Conservation (phyloP, 2,888 invertebrate genomes). For the Aporophyla lueneburgensis region DNA sequence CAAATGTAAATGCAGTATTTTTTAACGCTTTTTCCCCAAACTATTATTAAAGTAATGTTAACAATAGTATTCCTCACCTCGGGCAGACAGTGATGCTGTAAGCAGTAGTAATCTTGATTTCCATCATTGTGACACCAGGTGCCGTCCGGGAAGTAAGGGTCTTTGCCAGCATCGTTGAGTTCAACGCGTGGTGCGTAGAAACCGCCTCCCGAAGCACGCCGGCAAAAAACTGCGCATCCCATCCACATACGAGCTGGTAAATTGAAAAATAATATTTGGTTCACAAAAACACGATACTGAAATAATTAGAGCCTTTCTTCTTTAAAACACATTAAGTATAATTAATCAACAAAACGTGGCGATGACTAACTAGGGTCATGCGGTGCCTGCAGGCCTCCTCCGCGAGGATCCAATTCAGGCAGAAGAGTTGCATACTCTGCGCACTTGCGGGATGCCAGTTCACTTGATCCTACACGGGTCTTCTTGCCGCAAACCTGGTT, state of each 20-base stretch:
- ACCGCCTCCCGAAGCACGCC: slow-evolving; percentile 91
- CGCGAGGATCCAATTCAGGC: slow-evolving; percentile 92
- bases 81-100: slow-evolving; percentile 94
- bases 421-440: slow-evolving; percentile 91
- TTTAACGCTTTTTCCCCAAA: too few species aligned
- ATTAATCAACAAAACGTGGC: neutral
- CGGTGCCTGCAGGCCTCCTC: slow-evolving; percentile 94
- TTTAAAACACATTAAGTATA: neutral
- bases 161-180: slow-evolving; percentile 93
- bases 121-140: slow-evolving; percentile 94
- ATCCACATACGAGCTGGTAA: slow-evolving; percentile 93
- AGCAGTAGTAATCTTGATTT: slow-evolving; percentile 92
- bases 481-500: slow-evolving; percentile 87
- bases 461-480: slow-evolving; percentile 87
- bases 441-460: slow-evolving; percentile 92
- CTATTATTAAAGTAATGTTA: neutral
- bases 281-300: neutral
- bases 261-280: neutral
- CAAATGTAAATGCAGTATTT: too few species aligned
- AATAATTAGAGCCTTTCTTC: neutral
- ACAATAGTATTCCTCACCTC: slow-evolving; percentile 86
- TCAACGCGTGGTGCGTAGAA: slow-evolving; percentile 95
- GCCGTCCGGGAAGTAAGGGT: slow-evolving; percentile 95
- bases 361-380: slow-evolving; percentile 92
- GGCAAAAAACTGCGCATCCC: slow-evolving; percentile 95